Evolutionary conservation across 92 coral and sea anemone species (phyloP).

Genomic region (Bergia sp.): DNA sequence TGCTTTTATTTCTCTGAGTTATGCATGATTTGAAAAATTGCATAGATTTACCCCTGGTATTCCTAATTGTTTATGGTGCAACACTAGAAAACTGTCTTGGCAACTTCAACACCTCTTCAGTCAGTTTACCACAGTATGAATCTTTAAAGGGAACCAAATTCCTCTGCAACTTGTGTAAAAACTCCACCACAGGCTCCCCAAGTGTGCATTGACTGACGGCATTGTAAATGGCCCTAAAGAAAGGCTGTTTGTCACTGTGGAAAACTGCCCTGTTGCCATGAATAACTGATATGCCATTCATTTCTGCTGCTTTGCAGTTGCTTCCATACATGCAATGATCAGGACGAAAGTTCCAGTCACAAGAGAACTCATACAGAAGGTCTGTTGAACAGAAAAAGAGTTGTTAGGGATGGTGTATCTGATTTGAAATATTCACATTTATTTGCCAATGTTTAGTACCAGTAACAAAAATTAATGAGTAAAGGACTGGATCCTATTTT

Average conservation of each 20-base stretch:
- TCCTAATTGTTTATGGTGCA: no score
- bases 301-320: conserved; percentile 75
- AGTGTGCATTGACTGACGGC: conserved; percentile 63
- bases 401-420: not conserved
- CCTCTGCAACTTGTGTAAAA: conserved; percentile 46
- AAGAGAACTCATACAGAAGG: conserved; percentile 67
- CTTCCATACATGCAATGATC: conserved; percentile 97
- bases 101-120: conserved; percentile 54
- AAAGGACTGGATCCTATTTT: no score
- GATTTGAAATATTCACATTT: no score
- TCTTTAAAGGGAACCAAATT: conserved; percentile 48
- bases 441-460: no score
- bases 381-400: conserved; percentile 54
- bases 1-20: no score
- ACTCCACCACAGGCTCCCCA: conserved; percentile 55
- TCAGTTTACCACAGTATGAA: conserved; percentile 71
- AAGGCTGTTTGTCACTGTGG: conserved; percentile 71
- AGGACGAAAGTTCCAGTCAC: conserved; percentile 98
- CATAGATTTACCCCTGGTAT: no score
- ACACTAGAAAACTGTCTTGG: conserved; percentile 41
- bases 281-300: conserved; percentile 85
- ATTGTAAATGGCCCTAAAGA: conserved; percentile 77
- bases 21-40: no score
- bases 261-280: conserved; percentile 95
- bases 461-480: no score